phyloP scores from a whole-genome alignment of 2,888 invertebrate genomes.

The Spisula solida region DNA sequence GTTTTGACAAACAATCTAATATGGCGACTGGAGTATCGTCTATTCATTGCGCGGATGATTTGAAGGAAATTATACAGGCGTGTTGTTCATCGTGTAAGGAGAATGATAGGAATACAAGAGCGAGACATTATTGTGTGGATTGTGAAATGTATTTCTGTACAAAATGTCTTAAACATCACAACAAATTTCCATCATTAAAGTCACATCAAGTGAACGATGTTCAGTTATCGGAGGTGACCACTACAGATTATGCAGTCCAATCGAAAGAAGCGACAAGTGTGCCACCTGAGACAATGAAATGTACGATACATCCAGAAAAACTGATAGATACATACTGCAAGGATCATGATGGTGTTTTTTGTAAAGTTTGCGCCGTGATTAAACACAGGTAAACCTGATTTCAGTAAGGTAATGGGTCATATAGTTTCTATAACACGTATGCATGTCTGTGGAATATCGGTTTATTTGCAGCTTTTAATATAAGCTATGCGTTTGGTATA shows the following conservation, averaged over 20 bases:
- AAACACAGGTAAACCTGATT: background rate
- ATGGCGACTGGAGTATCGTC: background rate
- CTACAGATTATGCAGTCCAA: background rate
- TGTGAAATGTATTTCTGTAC: too few relatives aligned
- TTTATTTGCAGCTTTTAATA: too few relatives aligned
- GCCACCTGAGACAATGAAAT: background rate
- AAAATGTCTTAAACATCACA: too few relatives aligned
- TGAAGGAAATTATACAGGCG: background rate
- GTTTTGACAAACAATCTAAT: background rate
- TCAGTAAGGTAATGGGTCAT: background rate
- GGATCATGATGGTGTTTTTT: conserved; percentile 29
- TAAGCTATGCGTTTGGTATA: background rate
- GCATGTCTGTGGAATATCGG: too few relatives aligned
- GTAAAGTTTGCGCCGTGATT: conserved; percentile 21
- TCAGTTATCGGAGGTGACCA: background rate
- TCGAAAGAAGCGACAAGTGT: background rate
- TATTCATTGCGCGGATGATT: too few relatives aligned
- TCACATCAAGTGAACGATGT: too few relatives aligned
- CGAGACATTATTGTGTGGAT: too few relatives aligned
- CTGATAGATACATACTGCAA: too few relatives aligned
- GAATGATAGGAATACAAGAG: too few relatives aligned
- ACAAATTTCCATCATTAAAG: too few relatives aligned
- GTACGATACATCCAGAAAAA: conserved; percentile 18
- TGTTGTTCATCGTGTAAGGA: too few relatives aligned
- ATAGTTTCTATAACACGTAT: background rate